Evolutionary conservation across 2,888 invertebrate genomes (phyloP).

Genomic region (Oxycera nigricornis): DNA sequence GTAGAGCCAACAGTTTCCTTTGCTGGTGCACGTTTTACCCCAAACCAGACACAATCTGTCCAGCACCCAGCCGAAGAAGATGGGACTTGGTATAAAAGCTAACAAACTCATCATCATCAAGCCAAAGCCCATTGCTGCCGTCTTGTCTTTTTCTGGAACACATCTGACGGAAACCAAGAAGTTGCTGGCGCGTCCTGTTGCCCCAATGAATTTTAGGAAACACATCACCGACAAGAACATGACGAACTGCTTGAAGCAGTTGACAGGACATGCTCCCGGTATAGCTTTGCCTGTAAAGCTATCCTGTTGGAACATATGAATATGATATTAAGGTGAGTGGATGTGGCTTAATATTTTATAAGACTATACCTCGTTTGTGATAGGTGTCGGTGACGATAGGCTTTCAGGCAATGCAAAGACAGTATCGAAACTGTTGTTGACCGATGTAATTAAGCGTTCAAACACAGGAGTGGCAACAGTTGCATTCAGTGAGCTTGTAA

Average conservation of each 20-base stretch:
- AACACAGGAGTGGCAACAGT: slow-evolving; percentile 7
- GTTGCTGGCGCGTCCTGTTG: slow-evolving; percentile 70
- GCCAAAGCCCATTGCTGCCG: slow-evolving; percentile 75
- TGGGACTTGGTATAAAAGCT: slow-evolving; percentile 78
- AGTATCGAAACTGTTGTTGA: neutral
- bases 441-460: neutral
- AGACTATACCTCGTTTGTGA: neutral
- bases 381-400: neutral
- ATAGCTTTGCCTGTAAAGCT: slow-evolving; percentile 62
- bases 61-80: slow-evolving; percentile 76
- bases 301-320: too few species aligned
- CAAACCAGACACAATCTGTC: slow-evolving; percentile 71
- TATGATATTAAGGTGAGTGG: too few species aligned
- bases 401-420: neutral
- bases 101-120: slow-evolving; percentile 73
- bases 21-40: slow-evolving; percentile 75
- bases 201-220: slow-evolving; percentile 67
- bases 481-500: slow-evolving; percentile 8
- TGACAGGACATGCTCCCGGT: slow-evolving; percentile 66
- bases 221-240: slow-evolving; percentile 66
- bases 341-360: too few species aligned
- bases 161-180: slow-evolving; percentile 70
- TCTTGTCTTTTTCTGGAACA: slow-evolving; percentile 76
- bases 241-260: slow-evolving; percentile 67
- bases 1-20: slow-evolving; percentile 78